Percentiles rank a stretch among this genome's conserved stretches.
Conservation (phyloP, 2,888 invertebrate species). For the Agrenia bidenticulata region DNA sequence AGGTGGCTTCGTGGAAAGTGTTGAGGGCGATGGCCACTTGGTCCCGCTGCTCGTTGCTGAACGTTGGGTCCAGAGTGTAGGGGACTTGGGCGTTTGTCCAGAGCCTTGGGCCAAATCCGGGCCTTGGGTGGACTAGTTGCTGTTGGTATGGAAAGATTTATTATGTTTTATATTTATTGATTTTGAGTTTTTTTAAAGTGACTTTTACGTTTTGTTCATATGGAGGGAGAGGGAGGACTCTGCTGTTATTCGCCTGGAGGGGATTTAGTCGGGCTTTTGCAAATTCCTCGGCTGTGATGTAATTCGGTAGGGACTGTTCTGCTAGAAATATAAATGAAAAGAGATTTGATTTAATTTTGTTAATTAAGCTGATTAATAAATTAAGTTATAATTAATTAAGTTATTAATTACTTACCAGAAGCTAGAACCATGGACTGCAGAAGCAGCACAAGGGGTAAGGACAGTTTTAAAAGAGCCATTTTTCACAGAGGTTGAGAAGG, state of each 20-base stretch:
- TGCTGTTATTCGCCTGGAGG: conserved; percentile 26
- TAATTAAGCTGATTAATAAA: too few species aligned
- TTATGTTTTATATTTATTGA: background rate
- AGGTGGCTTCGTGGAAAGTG: conserved; percentile 46
- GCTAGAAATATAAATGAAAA: too few species aligned
- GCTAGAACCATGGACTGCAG: too few species aligned
- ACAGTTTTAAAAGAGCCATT: too few species aligned
- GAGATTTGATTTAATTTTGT: too few species aligned
- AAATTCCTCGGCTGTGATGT: conserved; percentile 49
- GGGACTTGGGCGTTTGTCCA: conserved; percentile 50
- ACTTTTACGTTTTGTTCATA: conserved; percentile 6
- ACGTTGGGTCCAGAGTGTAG: conserved; percentile 48
- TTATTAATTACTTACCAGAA: too few species aligned
- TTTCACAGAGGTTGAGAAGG: too few species aligned
- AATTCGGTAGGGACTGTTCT: conserved; percentile 30
- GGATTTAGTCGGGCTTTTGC: conserved; percentile 28
- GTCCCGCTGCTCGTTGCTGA: conserved; percentile 39
- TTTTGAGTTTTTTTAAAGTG: conserved; percentile 8
- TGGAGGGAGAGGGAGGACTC: conserved; percentile 39
- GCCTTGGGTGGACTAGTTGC: conserved; percentile 34
- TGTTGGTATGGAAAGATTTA: too few species aligned
- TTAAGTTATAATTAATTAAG: too few species aligned
- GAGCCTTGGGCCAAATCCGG: conserved; percentile 47
- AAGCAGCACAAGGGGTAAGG: too few species aligned
- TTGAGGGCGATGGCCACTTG: conserved; percentile 48